Base-by-base conservation (phyloP, 2,888 invertebrate genomes). In the Drosophila affinis region DNA sequence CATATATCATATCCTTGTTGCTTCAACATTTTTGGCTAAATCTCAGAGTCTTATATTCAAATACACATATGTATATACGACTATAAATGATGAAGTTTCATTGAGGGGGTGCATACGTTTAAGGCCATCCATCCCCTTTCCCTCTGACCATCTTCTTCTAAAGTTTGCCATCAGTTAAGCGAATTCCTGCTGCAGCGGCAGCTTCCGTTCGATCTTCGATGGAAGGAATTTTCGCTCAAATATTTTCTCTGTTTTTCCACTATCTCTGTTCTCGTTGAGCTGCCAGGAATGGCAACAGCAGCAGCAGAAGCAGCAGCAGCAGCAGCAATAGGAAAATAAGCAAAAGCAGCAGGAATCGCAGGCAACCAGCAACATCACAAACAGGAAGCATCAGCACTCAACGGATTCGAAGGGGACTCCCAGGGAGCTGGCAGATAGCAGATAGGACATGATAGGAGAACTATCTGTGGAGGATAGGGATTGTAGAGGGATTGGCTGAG, bases 341-440 rank as follows among this genome's bases (percentile, higher is more conserved):
- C 17, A 21, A 18, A 48, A 21, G 18, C 21, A 21, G 48, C 29
- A 29, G 46, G 12, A 29, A 21, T 45, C 47, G 45, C 60, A 53
- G 17, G 49, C 47, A 60, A 60, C 55, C 46, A 55, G 46, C 61
- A 61, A 61, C 61, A 54, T 54, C 61, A 54, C 21, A 61, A 61
- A 47, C 61, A 54, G 61, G 46, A 54, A 47, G 55, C 53, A 46
- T 67, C 54, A 48, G 55, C 58, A 59, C 67, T 65, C 74, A 55
- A 67, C 47, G 60, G 72, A 72, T 53, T 72, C 60, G 45, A 54
- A 34, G 60, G 29, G 45, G 17, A 9, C n/a, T 29, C 45, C 44
- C 34, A 39, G 17, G 24, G 32, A 14, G n/a, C 18, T 47, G 4
- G 27, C 24, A 9, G 29, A 29, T 29, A 29, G n/a, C 6, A 44